Evolutionary conservation across 2,113 vertebrate species (phyloP).

Genomic region (Phoenicopterus ruber): DNA sequence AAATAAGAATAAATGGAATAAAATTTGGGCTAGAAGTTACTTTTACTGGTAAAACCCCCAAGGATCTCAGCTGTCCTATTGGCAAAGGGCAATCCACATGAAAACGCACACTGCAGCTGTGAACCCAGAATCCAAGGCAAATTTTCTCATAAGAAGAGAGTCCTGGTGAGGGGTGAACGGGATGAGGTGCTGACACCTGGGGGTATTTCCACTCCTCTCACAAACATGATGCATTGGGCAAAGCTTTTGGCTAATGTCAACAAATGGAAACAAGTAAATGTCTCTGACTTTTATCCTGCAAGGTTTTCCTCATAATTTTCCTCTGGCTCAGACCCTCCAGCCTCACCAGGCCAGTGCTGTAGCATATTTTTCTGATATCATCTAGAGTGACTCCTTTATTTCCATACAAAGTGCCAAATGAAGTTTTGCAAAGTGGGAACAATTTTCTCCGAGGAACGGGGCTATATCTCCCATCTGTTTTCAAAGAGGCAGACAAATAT

Average conservation of each 20-base stretch:
- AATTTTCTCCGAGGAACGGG: not conserved
- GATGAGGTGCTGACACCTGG: not conserved
- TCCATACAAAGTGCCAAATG: not conserved
- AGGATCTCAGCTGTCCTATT: not conserved
- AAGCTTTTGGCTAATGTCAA: not conserved
- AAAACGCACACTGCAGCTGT: not conserved
- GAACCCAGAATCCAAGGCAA: not conserved
- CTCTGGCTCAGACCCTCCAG: not conserved
- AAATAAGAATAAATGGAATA: not conserved
- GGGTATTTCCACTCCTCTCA: not conserved
- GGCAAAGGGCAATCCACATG: not conserved
- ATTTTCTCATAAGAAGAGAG: not conserved
- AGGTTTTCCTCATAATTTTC: not conserved
- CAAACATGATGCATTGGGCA: not conserved
- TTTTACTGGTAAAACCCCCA: not conserved
- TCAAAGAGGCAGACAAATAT: not conserved
- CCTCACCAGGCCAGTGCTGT: not conserved
- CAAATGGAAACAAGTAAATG: not conserved
- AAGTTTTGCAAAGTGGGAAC: not conserved
- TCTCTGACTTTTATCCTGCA: not conserved
- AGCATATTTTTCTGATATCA: not conserved
- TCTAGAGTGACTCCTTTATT: not conserved
- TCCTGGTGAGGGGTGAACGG: rapidly evolving
- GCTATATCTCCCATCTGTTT: not conserved
- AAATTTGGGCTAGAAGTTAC: not conserved